Evolutionary conservation across 2,797 vertebrate species (phyloP).

Genomic region (Uromys caudimaculatus): DNA sequence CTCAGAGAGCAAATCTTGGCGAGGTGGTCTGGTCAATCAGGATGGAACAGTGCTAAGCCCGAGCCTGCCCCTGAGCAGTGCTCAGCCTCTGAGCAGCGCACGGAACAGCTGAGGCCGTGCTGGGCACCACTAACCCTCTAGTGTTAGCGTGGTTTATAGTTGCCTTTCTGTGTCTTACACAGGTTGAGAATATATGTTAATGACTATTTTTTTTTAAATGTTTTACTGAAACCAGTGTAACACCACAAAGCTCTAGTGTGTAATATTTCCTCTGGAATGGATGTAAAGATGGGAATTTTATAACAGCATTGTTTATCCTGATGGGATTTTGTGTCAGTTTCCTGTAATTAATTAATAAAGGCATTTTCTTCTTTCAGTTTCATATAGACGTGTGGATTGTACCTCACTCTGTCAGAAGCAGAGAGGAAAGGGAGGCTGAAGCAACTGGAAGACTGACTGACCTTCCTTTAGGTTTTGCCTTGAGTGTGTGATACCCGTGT

Average conservation of each 20-base stretch:
- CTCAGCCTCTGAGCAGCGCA: not conserved
- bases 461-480: not conserved
- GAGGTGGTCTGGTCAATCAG: not conserved
- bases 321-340: constrained; percentile 63
- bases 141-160: not conserved
- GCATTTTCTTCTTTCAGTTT: constrained; percentile 59
- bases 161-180: constrained; percentile 36
- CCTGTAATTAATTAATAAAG: constrained; percentile 79
- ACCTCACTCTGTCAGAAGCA: not conserved
- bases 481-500: not conserved
- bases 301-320: constrained; percentile 53
- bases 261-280: constrained; percentile 63
- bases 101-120: not conserved
- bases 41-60: not conserved
- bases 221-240: constrained; percentile 50
- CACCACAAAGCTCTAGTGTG: constrained; percentile 28
- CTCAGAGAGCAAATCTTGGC: not conserved
- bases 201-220: constrained; percentile 20
- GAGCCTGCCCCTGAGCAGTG: not conserved
- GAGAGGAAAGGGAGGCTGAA: not conserved
- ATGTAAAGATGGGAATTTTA: constrained; percentile 64
- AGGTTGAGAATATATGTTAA: constrained; percentile 53
- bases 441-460: not conserved
- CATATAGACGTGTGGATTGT: not conserved
- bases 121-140: not conserved